Conservation (phyloP, 1,140 invertebrate species). For the Leptinotarsa lineolata region DNA sequence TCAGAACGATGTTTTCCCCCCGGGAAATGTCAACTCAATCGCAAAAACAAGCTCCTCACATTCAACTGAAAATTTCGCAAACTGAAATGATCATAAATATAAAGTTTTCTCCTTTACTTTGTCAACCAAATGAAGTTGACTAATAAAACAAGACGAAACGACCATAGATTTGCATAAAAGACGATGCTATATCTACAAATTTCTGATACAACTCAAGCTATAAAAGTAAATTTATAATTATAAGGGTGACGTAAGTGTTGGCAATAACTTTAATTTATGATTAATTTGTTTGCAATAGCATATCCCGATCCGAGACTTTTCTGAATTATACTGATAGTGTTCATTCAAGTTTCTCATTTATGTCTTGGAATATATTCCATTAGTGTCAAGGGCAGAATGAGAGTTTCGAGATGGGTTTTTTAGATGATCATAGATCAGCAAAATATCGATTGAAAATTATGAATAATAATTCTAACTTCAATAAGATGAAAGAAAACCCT, state of each 20-base stretch:
- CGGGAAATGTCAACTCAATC: not conserved
- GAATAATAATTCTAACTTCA: no score
- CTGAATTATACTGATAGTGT: not conserved
- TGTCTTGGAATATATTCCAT: not conserved
- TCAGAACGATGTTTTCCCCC: not conserved
- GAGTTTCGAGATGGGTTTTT: not conserved
- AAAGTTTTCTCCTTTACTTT: constrained; percentile 27
- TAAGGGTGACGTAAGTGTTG: constrained; percentile 49
- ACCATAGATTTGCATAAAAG: constrained; percentile 41
- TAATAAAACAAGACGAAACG: constrained; percentile 37
- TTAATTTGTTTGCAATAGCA: constrained; percentile 44
- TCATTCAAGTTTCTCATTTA: no score
- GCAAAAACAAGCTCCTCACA: not conserved
- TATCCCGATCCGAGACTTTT: not conserved
- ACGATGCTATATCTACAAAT: constrained; percentile 43
- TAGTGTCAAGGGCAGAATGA: no score
- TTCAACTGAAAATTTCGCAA: not conserved
- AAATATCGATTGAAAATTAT: no score
- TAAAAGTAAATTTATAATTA: constrained; percentile 50
- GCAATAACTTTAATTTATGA: constrained; percentile 48
- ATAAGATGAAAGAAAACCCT: no score
- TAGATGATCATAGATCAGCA: not conserved
- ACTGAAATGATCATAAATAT: constrained; percentile 19
- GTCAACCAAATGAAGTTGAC: constrained; percentile 40
- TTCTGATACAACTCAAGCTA: constrained; percentile 46